A percentile compares a stretch with the other conserved stretches of the same genome.
Conservation (phyloP, 2,888 invertebrate genomes). For the Pseudolycoriella hygida region DNA sequence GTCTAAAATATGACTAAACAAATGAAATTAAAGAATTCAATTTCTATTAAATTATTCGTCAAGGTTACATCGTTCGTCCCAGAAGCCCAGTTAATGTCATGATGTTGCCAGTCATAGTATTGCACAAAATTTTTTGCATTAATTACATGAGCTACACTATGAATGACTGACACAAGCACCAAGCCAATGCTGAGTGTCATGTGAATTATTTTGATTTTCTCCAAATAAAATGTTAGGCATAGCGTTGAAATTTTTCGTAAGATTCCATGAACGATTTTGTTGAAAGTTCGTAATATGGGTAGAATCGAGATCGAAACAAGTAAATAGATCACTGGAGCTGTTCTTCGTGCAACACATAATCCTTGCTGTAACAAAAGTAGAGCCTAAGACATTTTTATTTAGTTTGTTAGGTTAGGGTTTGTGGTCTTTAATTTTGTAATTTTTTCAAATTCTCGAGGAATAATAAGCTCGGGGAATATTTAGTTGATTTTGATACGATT, state of each 20-base stretch:
- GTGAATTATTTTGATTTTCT: conserved; percentile 35
- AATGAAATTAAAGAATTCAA: neutral
- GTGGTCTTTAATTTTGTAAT: too few relatives aligned
- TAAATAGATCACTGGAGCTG: conserved; percentile 24
- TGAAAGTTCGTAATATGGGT: conserved; percentile 36
- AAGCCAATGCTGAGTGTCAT: conserved; percentile 34
- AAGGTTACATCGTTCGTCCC: neutral
- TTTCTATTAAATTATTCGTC: too few relatives aligned
- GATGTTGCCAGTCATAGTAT: conserved; percentile 28
- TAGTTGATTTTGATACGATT: too few relatives aligned
- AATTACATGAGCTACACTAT: conserved; percentile 35
- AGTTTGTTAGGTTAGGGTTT: too few relatives aligned
- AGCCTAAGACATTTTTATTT: neutral
- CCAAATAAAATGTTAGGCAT: conserved; percentile 32
- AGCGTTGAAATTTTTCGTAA: conserved; percentile 28
- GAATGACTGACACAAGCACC: conserved; percentile 33
- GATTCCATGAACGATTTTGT: conserved; percentile 28
- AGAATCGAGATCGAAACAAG: conserved; percentile 20
- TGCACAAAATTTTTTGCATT: conserved; percentile 38
- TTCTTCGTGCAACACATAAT: conserved; percentile 35
- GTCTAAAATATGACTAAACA: neutral
- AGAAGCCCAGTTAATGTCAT: conserved; percentile 32
- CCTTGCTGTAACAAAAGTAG: conserved; percentile 30
- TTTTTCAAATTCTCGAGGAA: too few relatives aligned
- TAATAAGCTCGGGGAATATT: too few relatives aligned